Evolutionary conservation across 1,140 invertebrate genomes (phyloP).

Genomic region (Thalassaphorura encarpata): DNA sequence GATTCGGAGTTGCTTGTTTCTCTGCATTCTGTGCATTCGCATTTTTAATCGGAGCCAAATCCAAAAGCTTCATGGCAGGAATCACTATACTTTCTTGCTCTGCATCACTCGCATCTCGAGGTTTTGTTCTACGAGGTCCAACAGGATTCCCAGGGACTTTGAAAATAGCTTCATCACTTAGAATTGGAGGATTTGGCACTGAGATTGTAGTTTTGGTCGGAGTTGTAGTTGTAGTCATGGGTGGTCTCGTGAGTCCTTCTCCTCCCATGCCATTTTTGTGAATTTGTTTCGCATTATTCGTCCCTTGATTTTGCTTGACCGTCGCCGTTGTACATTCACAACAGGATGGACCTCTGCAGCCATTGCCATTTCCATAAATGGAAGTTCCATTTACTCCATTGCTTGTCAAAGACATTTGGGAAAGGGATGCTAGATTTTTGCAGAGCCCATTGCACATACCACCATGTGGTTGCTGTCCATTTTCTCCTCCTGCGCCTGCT

Average conservation of each 20-base stretch:
- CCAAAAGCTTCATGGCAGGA: constrained; percentile 30
- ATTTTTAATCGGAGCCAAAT: constrained; percentile 25
- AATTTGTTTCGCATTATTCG: too few relatives aligned
- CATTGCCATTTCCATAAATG: too few relatives aligned
- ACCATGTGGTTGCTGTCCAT: background rate
- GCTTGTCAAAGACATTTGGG: constrained; percentile 23
- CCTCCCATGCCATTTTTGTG: too few relatives aligned
- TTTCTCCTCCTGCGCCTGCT: constrained; percentile 5
- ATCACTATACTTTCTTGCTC: constrained; percentile 25
- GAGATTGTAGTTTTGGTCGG: constrained; percentile 4
- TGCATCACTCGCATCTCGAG: constrained; percentile 21
- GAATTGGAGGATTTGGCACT: constrained; percentile 11
- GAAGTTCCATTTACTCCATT: too few relatives aligned
- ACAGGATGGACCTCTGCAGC: background rate
- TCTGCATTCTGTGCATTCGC: background rate
- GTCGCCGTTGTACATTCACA: background rate
- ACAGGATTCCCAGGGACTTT: constrained; percentile 19
- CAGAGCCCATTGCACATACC: constrained; percentile 26
- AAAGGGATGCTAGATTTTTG: constrained; percentile 24
- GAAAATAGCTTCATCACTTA: constrained; percentile 31
- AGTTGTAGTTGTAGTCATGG: too few relatives aligned
- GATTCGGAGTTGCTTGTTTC: background rate
- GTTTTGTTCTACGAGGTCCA: background rate
- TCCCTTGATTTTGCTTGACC: background rate
- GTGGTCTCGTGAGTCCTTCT: too few relatives aligned